Evolutionary conservation across 2,797 vertebrate species (phyloP).

Genomic region (Argyrosomus regius): DNA sequence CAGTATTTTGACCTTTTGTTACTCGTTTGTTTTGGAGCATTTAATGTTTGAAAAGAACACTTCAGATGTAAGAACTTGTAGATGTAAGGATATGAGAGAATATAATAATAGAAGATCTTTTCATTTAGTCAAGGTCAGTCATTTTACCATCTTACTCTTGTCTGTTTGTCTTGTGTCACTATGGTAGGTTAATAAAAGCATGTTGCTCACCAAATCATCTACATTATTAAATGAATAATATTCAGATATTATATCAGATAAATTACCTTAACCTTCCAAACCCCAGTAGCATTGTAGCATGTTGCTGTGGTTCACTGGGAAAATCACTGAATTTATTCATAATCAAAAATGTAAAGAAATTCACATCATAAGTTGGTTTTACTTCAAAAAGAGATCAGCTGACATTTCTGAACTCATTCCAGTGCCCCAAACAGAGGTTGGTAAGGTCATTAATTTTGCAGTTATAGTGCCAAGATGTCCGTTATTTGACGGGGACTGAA

Average conservation of each 20-base stretch:
- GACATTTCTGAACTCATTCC: too few species aligned
- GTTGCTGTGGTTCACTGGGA: too few species aligned
- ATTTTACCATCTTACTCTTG: not conserved
- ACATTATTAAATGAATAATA: not conserved
- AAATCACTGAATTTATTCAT: too few species aligned
- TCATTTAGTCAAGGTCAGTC: not conserved
- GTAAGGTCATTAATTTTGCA: too few species aligned
- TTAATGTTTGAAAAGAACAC: not conserved
- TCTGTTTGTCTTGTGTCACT: not conserved
- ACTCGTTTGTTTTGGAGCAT: not conserved
- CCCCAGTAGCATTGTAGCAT: too few species aligned
- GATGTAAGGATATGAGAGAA: too few species aligned
- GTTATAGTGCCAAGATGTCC: too few species aligned
- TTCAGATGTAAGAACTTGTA: not conserved
- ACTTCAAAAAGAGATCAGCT: too few species aligned
- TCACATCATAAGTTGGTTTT: too few species aligned
- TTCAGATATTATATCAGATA: not conserved
- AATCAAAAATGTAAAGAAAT: too few species aligned
- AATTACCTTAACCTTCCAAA: not conserved
- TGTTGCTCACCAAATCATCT: not conserved
- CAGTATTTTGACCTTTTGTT: not conserved
- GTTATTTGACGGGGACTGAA: too few species aligned
- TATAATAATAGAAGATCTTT: not conserved
- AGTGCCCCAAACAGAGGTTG: too few species aligned
- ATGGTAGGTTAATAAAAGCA: not conserved